Evolutionary conservation across 2,888 invertebrate species (phyloP), one percentile per base, ranked within the genome.

Genomic region (Mesorhabditis sp.): DNA sequence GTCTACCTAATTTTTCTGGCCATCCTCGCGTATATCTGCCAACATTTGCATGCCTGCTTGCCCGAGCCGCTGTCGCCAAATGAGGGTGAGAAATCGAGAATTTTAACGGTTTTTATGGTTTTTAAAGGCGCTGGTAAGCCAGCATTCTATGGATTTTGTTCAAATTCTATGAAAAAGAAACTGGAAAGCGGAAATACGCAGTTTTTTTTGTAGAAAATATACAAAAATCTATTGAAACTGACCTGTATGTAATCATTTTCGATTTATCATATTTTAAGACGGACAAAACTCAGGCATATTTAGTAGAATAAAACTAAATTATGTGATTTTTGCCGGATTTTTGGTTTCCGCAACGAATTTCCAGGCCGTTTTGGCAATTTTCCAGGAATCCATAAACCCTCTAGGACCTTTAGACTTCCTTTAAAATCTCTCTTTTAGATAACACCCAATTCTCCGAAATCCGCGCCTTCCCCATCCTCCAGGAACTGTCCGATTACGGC

Each of bases 381-480:
- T 28, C 28, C 28, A 28, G 28, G 28, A 28, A 28, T 28, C 28
- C 28, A 28, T 28, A 28, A 28, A 28, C 28, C 28, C 28, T 2
- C 28, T 28, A 28, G 28, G 28, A 1, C 28, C 28, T 28, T 28
- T 28, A 28, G 28, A 28, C 28, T 28, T 28, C 28, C 28, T 28
- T 28, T 28, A 28, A 28, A 28, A 28, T 28, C 28, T 28, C 28
- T 28, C 63, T 70, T 75, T 41, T 69, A 78, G 80, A 76, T 15
- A 75, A 78, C 28, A 69, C 76, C n/a, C 71, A 71, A 28, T 80
- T 80, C 45, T 80, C 80, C 13, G 80, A 80, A 45, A 70, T 70
- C 6, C 70, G 80, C 41, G 79, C 77, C 3, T 64, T 73, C 0
- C 65, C 64, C 50, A 70, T 80, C 2, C 71, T 81, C 4, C 70